These are phyloP conservation scores for Colletes gigas DNA, from an alignment of 1,140 invertebrate genomes.

Conservation along the genomic window DNA sequence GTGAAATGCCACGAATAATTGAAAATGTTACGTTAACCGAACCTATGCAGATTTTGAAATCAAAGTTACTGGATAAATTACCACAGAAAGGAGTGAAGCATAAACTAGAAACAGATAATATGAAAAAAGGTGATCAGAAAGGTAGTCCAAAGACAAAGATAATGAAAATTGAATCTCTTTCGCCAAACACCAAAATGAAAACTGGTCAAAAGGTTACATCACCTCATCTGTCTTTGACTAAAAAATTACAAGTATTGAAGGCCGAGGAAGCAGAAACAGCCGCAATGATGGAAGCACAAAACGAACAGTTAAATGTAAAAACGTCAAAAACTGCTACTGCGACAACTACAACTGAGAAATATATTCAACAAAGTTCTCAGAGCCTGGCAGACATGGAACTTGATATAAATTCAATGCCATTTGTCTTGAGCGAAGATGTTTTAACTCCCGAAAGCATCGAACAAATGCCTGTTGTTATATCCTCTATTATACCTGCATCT, in stretches of 20 bases:
- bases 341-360: slow-evolving; percentile 63
- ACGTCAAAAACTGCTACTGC: slow-evolving; percentile 48
- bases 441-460: slow-evolving; percentile 84
- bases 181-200: slow-evolving; percentile 62
- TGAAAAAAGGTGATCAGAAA: slow-evolving; percentile 55
- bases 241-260: slow-evolving; percentile 71
- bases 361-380: slow-evolving; percentile 72
- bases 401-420: slow-evolving; percentile 88
- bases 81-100: slow-evolving; percentile 71
- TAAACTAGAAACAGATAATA: slow-evolving; percentile 68
- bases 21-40: slow-evolving; percentile 76
- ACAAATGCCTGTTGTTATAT: slow-evolving; percentile 85
- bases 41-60: slow-evolving; percentile 75
- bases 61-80: slow-evolving; percentile 73
- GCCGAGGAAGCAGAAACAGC: slow-evolving; percentile 61
- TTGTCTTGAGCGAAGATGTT: slow-evolving; percentile 86
- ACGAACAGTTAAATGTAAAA: slow-evolving; percentile 49
- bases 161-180: slow-evolving; percentile 72
- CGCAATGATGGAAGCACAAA: slow-evolving; percentile 49
- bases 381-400: slow-evolving; percentile 83
- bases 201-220: slow-evolving; percentile 44
- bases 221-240: slow-evolving; percentile 56
- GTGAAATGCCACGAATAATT: slow-evolving; percentile 79
- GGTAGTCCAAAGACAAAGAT: slow-evolving; percentile 65
- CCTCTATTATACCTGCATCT: slow-evolving; percentile 79